A percentile compares a stretch with the other conserved stretches of the same genome.
Conservation (phyloP, 2,113 vertebrate genomes). For the Copsychus sechellarum region DNA sequence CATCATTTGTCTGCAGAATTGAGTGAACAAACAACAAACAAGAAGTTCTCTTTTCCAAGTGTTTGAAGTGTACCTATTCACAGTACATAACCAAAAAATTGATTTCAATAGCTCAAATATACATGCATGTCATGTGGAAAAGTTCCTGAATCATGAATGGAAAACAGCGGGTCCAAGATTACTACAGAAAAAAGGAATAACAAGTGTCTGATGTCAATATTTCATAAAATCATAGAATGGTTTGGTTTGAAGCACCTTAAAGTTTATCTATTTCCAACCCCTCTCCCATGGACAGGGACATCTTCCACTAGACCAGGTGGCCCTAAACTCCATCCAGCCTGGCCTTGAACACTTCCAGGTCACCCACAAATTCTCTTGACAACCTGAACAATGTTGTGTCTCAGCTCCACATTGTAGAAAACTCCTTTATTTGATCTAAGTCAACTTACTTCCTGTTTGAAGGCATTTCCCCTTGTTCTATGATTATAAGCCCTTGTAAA, state of each 20-base stretch:
- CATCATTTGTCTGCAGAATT: neutral
- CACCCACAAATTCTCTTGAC: neutral
- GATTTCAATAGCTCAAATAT: neutral
- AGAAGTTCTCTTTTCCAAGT: neutral
- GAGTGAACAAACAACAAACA: neutral
- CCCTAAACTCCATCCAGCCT: neutral
- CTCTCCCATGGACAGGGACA: neutral
- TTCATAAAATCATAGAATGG: neutral
- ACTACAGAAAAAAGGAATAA: neutral
- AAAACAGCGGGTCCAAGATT: neutral
- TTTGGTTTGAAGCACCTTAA: neutral
- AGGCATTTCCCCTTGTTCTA: neutral
- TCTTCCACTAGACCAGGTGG: neutral
- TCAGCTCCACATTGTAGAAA: neutral
- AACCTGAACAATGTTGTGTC: neutral
- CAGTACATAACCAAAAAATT: neutral
- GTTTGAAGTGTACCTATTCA: neutral
- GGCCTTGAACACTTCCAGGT: neutral
- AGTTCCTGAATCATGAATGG: neutral
- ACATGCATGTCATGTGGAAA: neutral
- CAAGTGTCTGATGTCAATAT: neutral
- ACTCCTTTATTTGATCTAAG: neutral
- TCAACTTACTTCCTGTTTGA: neutral
- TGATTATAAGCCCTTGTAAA: neutral
- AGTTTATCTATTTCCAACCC: neutral